Base-by-base conservation (phyloP, 2,113 vertebrate species). In the Mus pahari region DNA sequence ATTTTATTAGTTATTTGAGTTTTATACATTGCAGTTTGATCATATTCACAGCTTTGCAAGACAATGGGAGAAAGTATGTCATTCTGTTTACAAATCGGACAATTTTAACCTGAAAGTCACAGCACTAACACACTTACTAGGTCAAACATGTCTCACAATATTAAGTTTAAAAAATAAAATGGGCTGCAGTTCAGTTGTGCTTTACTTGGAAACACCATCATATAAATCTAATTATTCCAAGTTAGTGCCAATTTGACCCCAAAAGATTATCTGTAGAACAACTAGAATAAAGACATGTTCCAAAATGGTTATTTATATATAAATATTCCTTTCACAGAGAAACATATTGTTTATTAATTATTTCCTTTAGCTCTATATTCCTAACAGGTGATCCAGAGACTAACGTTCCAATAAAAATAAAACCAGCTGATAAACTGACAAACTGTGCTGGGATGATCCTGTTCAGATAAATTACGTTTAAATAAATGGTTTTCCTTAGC, bases 401-500 rank as follows among this genome's bases (percentile, higher is more conserved):
- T 64, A 53, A 66, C 60, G 93, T 77, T 75, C 45, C 64, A 62
- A 91, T 79, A 95, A 96, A 96, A 96, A 98, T 97, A 92, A 97
- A 97, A 98, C 98, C 97, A 95, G 96, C 96, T 97, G 95, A 48
- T 97, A 98, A 98, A 98, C 97, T 97, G 97, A 98, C 97, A 98
- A 98, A 98, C 96, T 96, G 91, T 96, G 96, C 96, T 97, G 97
- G 95, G 97, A 93, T 97, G 98, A 98, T 98, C 97, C 96, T 97
- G 87, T 97, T 97, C 96, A 96, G 97, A 98, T 97, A 98, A 98
- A 98, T 98, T 98, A 97, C 97, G 94, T 98, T 98, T 98, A 97
- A 97, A 98, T 98, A 97, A 98, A 98, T 97, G 94, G 91, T 96
- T 98, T 98, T 97, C 97, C 97, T 98, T 98, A 97, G 96, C 98